Evolutionary conservation across 1,140 invertebrate genomes (phyloP).

Genomic region (Drosophila guanche): DNA sequence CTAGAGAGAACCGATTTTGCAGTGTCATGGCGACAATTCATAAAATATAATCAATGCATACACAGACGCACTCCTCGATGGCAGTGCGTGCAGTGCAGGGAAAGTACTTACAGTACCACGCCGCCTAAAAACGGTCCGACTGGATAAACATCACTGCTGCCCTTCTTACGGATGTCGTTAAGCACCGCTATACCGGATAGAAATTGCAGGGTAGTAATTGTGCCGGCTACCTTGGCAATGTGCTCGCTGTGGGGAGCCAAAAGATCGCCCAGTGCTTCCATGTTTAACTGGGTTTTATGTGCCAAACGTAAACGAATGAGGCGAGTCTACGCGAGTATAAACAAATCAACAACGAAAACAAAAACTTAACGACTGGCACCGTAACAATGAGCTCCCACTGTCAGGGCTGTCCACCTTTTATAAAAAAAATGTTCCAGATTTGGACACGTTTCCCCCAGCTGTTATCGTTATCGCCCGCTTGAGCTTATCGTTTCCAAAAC

Average conservation of each 20-base stretch:
- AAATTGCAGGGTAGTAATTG: slow-evolving; percentile 87
- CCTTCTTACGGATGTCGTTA: slow-evolving; percentile 88
- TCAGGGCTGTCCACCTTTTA: slow-evolving; percentile 65
- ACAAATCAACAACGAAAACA: slow-evolving; percentile 71
- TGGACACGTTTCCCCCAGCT: slow-evolving; percentile 5
- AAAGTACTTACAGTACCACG: slow-evolving; percentile 86
- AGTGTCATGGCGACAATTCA: slow-evolving; percentile 67
- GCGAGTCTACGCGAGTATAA: slow-evolving; percentile 41
- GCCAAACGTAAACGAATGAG: slow-evolving; percentile 33
- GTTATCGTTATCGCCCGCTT: slow-evolving; percentile 36
- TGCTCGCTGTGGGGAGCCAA: slow-evolving; percentile 70
- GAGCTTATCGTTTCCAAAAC: slow-evolving; percentile 32
- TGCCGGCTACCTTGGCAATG: slow-evolving; percentile 79
- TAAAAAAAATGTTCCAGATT: slow-evolving; percentile 52
- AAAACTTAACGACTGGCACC: slow-evolving; percentile 66
- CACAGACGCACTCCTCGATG: slow-evolving; percentile 11
- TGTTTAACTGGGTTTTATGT: slow-evolving; percentile 47
- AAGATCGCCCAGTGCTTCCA: slow-evolving; percentile 76
- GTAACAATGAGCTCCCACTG: slow-evolving; percentile 54
- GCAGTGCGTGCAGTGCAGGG: slow-evolving; percentile 33
- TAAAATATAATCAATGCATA: slow-evolving; percentile 72
- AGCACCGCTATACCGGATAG: slow-evolving; percentile 88
- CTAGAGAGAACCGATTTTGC: slow-evolving; percentile 49
- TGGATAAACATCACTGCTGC: slow-evolving; percentile 86
- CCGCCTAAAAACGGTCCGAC: slow-evolving; percentile 90